A percentile compares a stretch with the other conserved stretches of the same genome.
Evolutionary conservation across 2,113 vertebrate species (phyloP).

Genomic region (Ictidomys tridecemlineatus): DNA sequence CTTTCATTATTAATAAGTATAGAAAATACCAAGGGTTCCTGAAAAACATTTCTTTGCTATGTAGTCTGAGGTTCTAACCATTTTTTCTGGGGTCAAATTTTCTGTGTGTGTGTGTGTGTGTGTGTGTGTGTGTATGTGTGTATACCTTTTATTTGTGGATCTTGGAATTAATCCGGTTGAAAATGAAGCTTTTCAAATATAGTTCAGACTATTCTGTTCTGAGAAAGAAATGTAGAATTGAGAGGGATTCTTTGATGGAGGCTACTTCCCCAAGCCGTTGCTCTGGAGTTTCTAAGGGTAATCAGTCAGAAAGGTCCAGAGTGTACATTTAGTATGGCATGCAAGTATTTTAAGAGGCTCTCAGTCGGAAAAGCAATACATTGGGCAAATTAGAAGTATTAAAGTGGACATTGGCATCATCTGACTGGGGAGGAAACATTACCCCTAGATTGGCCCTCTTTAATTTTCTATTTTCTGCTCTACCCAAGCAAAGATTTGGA

Average conservation of each 20-base stretch:
- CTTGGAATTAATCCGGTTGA: constrained; percentile 22
- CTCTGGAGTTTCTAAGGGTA: not conserved
- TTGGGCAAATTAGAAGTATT: not conserved
- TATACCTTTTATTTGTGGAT: not conserved
- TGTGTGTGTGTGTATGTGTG: not conserved
- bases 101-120: not conserved
- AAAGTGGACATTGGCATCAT: not conserved
- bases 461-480: not conserved
- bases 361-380: constrained; percentile 1
- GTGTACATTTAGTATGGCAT: not conserved
- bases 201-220: not conserved
- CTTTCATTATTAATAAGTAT: constrained; percentile 36
- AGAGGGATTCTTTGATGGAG: not conserved
- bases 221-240: not conserved
- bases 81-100: not conserved
- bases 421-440: constrained; percentile 9
- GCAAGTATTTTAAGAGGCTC: not conserved
- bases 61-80: not conserved
- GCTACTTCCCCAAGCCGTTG: not conserved
- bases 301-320: not conserved
- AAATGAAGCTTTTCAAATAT: not conserved
- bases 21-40: not conserved
- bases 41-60: not conserved
- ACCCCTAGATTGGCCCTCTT: not conserved
- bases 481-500: constrained; percentile 8